Conservation (phyloP, 1,140 invertebrate genomes). For the Coelopa frigida region DNA sequence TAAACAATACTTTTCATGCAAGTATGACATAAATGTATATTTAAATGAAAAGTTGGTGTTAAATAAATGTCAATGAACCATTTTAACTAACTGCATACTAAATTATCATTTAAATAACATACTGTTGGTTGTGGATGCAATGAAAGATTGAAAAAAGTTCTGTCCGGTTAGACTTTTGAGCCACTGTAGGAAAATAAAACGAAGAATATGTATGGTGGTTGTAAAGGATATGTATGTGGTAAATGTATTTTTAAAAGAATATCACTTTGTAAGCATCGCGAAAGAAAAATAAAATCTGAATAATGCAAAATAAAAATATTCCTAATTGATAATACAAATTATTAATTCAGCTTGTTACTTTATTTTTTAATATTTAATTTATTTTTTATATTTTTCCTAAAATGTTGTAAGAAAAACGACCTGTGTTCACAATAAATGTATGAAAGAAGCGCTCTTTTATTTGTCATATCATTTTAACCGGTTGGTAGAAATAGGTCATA, state of each 20-base stretch:
- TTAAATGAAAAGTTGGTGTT: too few relatives aligned
- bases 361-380: conserved; percentile 7
- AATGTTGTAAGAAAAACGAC: neutral
- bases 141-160: too few relatives aligned
- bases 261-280: conserved; percentile 15
- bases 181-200: conserved; percentile 24
- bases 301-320: neutral
- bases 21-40: too few relatives aligned
- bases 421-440: neutral
- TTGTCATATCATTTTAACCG: too few relatives aligned
- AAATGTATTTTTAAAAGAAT: conserved; percentile 13
- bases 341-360: conserved; percentile 1
- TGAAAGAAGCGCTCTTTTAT: too few relatives aligned
- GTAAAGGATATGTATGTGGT: conserved; percentile 20
- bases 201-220: conserved; percentile 16
- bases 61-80: too few relatives aligned
- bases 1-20: too few relatives aligned
- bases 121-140: too few relatives aligned
- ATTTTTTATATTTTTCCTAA: conserved; percentile 6
- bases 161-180: too few relatives aligned
- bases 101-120: too few relatives aligned
- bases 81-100: too few relatives aligned
- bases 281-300: conserved; percentile 8
- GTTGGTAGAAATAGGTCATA: too few relatives aligned
- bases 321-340: conserved; percentile 6